Percentiles rank a stretch among this genome's conserved stretches.
Evolutionary conservation across 2,797 vertebrate species (phyloP).

Genomic region (Characodon lateralis): DNA sequence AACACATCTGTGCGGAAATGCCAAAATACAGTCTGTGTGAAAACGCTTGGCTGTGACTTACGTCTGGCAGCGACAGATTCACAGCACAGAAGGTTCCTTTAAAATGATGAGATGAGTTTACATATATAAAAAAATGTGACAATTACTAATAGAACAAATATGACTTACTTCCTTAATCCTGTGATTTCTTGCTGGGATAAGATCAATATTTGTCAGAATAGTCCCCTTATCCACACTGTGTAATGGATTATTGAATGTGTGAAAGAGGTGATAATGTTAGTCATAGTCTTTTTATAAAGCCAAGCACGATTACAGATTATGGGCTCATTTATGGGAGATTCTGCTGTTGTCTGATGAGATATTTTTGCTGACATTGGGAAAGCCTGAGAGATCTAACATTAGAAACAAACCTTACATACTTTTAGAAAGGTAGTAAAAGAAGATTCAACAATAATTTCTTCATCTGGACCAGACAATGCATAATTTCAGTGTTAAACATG

Average conservation of each 20-base stretch:
- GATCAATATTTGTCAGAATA: conserved; percentile 71
- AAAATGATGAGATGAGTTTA: conserved; percentile 28
- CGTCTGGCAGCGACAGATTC: conserved; percentile 54
- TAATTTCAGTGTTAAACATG: background rate
- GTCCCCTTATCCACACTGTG: conserved; percentile 53
- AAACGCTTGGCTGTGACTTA: conserved; percentile 49
- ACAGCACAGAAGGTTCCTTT: conserved; percentile 62
- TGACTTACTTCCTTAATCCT: conserved; percentile 61
- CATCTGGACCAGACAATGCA: background rate
- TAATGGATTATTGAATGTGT: conserved; percentile 63
- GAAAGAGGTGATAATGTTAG: conserved; percentile 59
- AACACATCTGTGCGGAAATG: conserved; percentile 23
- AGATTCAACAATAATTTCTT: conserved; percentile 9
- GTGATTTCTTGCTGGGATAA: conserved; percentile 60
- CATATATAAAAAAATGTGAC: conserved; percentile 53
- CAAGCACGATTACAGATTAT: conserved; percentile 68
- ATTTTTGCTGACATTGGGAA: conserved; percentile 53
- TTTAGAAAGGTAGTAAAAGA: conserved; percentile 15
- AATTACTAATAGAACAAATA: conserved; percentile 70
- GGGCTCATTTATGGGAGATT: conserved; percentile 65
- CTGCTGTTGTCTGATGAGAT: conserved; percentile 49
- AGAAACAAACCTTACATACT: conserved; percentile 19
- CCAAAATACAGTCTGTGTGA: conserved; percentile 41
- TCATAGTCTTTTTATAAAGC: conserved; percentile 62
- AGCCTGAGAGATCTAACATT: conserved; percentile 54